Conservation (phyloP, 2,888 invertebrate genomes). For the Scaptomyza parva region DNA sequence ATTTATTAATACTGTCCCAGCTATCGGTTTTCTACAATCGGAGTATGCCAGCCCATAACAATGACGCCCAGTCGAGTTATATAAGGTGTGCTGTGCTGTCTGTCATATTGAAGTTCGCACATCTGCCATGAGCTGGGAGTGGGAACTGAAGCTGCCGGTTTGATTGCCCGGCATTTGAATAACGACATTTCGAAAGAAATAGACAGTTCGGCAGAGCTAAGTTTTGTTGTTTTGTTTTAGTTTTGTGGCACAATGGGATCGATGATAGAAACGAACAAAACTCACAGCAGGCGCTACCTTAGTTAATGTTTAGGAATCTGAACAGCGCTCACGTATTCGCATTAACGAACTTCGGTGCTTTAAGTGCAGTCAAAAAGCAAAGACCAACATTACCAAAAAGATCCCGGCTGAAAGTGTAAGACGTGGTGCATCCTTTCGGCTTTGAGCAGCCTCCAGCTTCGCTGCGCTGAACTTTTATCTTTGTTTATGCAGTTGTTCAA, state of each 20-base stretch:
- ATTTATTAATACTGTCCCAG: constrained; percentile 71
- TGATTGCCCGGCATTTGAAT: constrained; percentile 53
- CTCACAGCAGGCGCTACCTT: constrained; percentile 18
- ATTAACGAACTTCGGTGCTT: constrained; percentile 75
- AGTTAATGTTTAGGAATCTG: constrained; percentile 35
- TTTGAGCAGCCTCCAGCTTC: constrained; percentile 5
- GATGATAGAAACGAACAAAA: constrained; percentile 5
- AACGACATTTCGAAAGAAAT: constrained; percentile 50
- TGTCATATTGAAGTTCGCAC: constrained; percentile 63
- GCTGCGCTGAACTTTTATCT: constrained; percentile 51
- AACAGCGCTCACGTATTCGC: constrained; percentile 73
- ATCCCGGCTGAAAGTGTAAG: constrained; percentile 6
- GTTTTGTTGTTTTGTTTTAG: constrained; percentile 14
- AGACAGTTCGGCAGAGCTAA: constrained; percentile 25
- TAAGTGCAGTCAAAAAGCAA: constrained; percentile 72
- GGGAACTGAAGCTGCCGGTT: constrained; percentile 12
- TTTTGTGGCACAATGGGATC: constrained; percentile 13
- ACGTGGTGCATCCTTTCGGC: constrained; percentile 10
- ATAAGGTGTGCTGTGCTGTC: constrained; percentile 57
- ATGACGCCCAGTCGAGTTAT: constrained; percentile 51
- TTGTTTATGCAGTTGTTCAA: constrained; percentile 57
- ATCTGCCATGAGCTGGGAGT: constrained; percentile 52
- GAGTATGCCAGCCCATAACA: constrained; percentile 36
- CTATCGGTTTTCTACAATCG: constrained; percentile 16
- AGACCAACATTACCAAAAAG: constrained; percentile 36